Conservation (phyloP, 2,888 invertebrate genomes). For the Monoplex corrugatus region DNA sequence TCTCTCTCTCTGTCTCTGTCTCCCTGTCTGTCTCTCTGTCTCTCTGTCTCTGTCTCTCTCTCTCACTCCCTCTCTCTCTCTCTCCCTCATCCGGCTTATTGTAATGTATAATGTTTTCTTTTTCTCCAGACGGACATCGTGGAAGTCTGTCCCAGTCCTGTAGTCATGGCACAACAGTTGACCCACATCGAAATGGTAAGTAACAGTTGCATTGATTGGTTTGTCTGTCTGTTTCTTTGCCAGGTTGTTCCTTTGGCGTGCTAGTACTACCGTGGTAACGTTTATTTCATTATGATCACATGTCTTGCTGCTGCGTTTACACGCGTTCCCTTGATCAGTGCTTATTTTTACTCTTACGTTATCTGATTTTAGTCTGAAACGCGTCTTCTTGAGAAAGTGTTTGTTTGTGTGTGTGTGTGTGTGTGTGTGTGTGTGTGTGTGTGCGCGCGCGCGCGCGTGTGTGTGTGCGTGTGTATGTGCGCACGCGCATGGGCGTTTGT, state of each 20-base stretch:
- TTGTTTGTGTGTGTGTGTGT: too few relatives aligned
- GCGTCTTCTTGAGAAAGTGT: too few relatives aligned
- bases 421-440: neutral
- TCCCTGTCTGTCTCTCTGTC: neutral
- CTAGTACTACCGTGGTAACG: too few relatives aligned
- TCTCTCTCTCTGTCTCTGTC: neutral
- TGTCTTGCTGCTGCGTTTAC: too few relatives aligned
- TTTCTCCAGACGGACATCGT: constrained; percentile 86
- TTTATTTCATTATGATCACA: too few relatives aligned
- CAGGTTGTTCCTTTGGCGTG: too few relatives aligned
- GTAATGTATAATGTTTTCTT: neutral
- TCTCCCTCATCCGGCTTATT: neutral
- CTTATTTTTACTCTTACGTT: too few relatives aligned
- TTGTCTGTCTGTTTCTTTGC: neutral
- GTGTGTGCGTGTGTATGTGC: neutral
- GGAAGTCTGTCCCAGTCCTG: constrained; percentile 90
- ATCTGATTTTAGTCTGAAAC: too few relatives aligned
- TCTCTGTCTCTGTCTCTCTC: neutral
- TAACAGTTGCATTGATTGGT: neutral
- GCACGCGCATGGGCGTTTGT: neutral
- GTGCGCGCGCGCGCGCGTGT: neutral
- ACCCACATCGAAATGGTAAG: constrained; percentile 92
- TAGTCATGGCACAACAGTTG: constrained; percentile 93
- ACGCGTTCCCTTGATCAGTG: too few relatives aligned
- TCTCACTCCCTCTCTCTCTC: neutral